These are phyloP conservation scores for Callaeas wilsoni DNA, from an alignment of 2,113 vertebrate species.

Conservation along the genomic window DNA sequence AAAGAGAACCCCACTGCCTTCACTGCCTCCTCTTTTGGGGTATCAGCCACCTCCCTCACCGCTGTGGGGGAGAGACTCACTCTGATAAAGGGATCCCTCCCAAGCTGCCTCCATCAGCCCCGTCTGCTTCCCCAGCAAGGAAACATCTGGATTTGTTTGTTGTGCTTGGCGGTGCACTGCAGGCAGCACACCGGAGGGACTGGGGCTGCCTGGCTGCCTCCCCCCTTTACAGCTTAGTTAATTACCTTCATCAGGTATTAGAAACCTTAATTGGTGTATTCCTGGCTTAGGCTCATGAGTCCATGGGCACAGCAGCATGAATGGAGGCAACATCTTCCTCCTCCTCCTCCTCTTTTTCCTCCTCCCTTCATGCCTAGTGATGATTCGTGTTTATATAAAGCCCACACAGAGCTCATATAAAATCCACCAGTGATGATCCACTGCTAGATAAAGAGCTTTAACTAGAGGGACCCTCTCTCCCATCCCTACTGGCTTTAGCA, in stretches of 20 bases:
- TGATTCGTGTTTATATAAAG: background rate
- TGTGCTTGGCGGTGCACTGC: accelerated
- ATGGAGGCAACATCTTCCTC: accelerated
- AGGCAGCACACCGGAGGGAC: accelerated
- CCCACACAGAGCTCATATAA: background rate
- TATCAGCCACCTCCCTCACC: background rate
- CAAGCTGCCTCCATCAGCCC: accelerated
- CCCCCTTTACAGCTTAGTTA: background rate
- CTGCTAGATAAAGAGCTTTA: background rate
- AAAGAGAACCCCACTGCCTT: background rate
- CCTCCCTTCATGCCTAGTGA: background rate
- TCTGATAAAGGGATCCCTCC: background rate
- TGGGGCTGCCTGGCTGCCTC: background rate
- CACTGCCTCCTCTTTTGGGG: background rate
- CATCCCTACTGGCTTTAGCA: background rate
- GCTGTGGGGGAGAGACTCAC: background rate
- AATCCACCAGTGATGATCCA: background rate
- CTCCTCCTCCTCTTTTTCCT: background rate
- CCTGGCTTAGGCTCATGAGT: background rate
- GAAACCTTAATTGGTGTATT: background rate
- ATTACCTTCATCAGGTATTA: background rate
- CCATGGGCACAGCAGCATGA: background rate
- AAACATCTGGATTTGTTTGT: conserved; percentile 13
- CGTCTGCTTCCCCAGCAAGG: accelerated
- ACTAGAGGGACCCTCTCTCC: background rate